Evolutionary conservation across 2,113 vertebrate genomes (phyloP).

Genomic region (Camelus dromedarius): DNA sequence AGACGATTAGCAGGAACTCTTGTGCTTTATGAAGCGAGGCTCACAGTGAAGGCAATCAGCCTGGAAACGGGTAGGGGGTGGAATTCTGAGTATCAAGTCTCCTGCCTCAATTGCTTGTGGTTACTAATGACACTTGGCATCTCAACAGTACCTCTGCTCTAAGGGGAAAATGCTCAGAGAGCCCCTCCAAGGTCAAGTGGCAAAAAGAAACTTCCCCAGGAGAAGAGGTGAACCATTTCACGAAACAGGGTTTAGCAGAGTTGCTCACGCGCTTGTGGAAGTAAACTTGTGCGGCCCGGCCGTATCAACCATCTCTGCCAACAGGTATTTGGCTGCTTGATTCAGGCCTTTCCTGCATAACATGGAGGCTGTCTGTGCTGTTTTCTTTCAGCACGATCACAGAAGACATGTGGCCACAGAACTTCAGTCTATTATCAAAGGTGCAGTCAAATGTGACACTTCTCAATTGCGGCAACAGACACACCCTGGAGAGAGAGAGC

Average conservation of each 20-base stretch:
- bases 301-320: not conserved
- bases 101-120: not conserved
- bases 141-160: not conserved
- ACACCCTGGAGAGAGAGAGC: conserved; percentile 64
- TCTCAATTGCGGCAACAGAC: conserved; percentile 68
- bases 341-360: not conserved
- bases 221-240: conserved; percentile 9
- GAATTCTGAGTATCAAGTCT: not conserved
- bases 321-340: not conserved
- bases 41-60: not conserved
- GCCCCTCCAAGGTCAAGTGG: not conserved
- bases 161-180: not conserved
- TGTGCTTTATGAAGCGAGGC: not conserved
- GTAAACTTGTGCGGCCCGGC: not conserved
- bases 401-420: conserved; percentile 60
- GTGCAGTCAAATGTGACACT: conserved; percentile 57
- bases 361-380: not conserved
- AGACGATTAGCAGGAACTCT: not conserved
- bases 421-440: conserved; percentile 63
- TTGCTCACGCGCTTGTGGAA: not conserved
- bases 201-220: not conserved
- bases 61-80: not conserved
- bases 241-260: not conserved
- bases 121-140: not conserved
- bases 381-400: conserved; percentile 34